These are phyloP conservation scores for Paratrypauchen microcephalus DNA, from an alignment of 2,797 vertebrate genomes.

Conservation along the genomic window DNA sequence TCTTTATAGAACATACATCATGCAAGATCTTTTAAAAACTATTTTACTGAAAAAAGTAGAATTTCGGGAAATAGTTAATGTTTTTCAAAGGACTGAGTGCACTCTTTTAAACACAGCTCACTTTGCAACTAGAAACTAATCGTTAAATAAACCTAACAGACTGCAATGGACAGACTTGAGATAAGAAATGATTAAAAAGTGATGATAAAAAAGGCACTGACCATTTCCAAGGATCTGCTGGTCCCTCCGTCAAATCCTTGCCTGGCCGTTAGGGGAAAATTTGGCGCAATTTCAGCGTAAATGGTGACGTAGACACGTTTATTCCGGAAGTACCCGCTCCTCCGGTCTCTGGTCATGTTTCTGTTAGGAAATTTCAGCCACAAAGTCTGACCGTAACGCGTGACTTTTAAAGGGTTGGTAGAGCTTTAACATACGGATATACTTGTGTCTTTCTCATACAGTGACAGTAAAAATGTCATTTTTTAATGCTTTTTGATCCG, in stretches of 20 bases:
- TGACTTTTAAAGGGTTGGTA: background rate
- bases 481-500: background rate
- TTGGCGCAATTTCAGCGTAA: background rate
- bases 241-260: background rate
- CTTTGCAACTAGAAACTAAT: no score
- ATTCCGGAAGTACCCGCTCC: conserved; percentile 16
- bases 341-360: background rate
- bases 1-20: no score
- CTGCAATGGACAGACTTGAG: background rate
- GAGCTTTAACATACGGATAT: background rate
- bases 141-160: background rate
- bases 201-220: background rate
- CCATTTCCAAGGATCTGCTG: background rate
- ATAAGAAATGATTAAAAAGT: background rate
- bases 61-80: no score
- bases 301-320: background rate
- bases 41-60: no score
- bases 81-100: no score
- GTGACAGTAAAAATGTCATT: conserved; percentile 30
- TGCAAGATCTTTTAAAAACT: no score
- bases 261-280: conserved; percentile 7
- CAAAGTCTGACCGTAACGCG: conserved; percentile 3
- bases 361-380: background rate
- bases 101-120: no score
- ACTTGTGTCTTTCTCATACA: conserved; percentile 20